A percentile compares a stretch with the other conserved stretches of the same genome.
Evolutionary conservation across 2,888 invertebrate genomes (phyloP).

Genomic region (Ceraclea dissimilis): DNA sequence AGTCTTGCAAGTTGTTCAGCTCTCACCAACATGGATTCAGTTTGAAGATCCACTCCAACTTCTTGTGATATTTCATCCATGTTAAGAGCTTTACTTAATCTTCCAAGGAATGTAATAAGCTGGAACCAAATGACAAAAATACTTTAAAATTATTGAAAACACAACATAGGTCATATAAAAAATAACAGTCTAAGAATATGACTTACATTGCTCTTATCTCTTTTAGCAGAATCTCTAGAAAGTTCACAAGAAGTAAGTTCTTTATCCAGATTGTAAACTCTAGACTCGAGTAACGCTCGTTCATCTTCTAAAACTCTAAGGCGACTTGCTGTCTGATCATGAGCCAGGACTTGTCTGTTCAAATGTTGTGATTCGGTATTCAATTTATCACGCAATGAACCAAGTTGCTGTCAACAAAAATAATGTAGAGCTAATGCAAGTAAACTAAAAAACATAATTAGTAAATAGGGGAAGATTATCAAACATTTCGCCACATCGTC

Average conservation of each 20-base stretch:
- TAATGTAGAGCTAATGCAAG: not conserved
- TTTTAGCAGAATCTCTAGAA: slow-evolving; percentile 61
- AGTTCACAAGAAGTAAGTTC: slow-evolving; percentile 69
- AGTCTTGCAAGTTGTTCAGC: slow-evolving; percentile 76
- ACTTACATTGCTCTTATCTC: slow-evolving; percentile 52
- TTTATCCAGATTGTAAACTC: slow-evolving; percentile 70
- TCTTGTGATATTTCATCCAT: slow-evolving; percentile 79
- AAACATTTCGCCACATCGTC: too few species aligned
- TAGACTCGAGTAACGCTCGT: slow-evolving; percentile 62
- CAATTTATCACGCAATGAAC: slow-evolving; percentile 68
- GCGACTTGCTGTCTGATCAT: slow-evolving; percentile 55
- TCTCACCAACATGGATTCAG: slow-evolving; percentile 75
- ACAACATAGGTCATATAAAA: too few species aligned
- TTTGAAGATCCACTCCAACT: slow-evolving; percentile 72
- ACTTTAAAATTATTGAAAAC: not conserved
- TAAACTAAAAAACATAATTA: not conserved
- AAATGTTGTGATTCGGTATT: slow-evolving; percentile 64
- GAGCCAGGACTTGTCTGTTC: slow-evolving; percentile 57
- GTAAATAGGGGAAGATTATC: too few species aligned
- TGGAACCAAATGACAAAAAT: slow-evolving; percentile 30
- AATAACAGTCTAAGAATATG: too few species aligned
- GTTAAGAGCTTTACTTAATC: slow-evolving; percentile 73
- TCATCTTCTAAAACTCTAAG: slow-evolving; percentile 69
- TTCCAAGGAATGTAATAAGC: slow-evolving; percentile 77
- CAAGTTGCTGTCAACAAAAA: slow-evolving; percentile 56